These are phyloP conservation scores for Bemisia tabaci DNA, from an alignment of 1,140 invertebrate species.

Conservation along the genomic window DNA sequence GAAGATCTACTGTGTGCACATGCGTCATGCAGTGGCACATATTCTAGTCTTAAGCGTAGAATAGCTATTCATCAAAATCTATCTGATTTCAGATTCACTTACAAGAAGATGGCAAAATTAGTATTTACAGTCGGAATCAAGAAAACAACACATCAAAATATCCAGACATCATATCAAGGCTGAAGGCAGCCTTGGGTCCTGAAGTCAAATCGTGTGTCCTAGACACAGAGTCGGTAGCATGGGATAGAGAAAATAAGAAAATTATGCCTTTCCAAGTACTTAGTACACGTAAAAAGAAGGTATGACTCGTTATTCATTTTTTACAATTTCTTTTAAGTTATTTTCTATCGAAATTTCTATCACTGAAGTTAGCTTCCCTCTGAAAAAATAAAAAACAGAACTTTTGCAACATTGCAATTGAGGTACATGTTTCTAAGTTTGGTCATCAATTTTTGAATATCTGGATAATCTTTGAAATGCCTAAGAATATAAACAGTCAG, in stretches of 20 bases:
- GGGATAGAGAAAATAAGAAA: slow-evolving; percentile 75
- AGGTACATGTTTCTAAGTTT: no score
- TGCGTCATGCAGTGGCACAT: no score
- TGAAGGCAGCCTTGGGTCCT: slow-evolving; percentile 43
- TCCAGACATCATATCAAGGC: slow-evolving; percentile 79
- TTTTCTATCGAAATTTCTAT: slow-evolving; percentile 2
- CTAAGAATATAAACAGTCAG: no score
- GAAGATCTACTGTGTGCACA: no score
- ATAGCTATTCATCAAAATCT: no score
- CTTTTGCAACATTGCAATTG: no score
- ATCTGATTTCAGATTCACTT: slow-evolving; percentile 59
- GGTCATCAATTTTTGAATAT: no score
- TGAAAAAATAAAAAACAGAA: background rate
- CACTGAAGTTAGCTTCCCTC: background rate
- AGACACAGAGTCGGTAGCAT: slow-evolving; percentile 96
- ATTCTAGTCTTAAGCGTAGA: no score
- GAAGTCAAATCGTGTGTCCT: slow-evolving; percentile 73
- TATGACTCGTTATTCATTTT: slow-evolving; percentile 26
- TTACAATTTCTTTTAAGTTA: background rate
- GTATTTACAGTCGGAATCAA: slow-evolving; percentile 92
- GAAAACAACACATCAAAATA: slow-evolving; percentile 97
- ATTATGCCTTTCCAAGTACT: slow-evolving; percentile 97
- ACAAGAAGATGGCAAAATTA: slow-evolving; percentile 48
- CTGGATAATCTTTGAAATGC: no score
- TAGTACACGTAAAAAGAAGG: slow-evolving; percentile 90